Evolutionary conservation across 2,113 vertebrate genomes (phyloP).

Genomic region (Mohoua ochrocephala): DNA sequence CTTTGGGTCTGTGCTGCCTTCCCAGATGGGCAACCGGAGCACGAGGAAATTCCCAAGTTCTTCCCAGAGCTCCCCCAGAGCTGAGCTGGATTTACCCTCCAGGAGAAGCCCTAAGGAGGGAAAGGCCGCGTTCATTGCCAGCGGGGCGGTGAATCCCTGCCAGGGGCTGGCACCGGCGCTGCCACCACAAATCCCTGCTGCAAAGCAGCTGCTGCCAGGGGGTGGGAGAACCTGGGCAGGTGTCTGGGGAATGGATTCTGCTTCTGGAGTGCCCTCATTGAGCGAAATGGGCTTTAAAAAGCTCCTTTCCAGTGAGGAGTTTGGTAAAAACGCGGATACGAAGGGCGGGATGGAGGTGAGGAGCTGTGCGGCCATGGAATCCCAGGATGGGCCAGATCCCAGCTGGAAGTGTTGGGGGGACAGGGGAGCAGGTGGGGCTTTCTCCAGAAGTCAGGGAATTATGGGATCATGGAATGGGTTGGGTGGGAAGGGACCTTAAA

Average conservation of each 20-base stretch:
- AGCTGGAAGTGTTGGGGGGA: accelerated
- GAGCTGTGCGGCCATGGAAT: no score
- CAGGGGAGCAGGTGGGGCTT: accelerated
- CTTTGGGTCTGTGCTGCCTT: not conserved
- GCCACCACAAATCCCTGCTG: not conserved
- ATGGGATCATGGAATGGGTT: not conserved
- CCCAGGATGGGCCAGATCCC: not conserved
- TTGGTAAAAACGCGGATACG: not conserved
- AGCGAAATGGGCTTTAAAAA: not conserved
- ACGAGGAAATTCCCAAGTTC: not conserved
- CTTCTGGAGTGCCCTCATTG: not conserved
- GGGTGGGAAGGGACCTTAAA: not conserved
- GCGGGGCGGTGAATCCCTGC: not conserved
- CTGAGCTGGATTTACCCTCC: not conserved
- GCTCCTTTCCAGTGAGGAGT: not conserved
- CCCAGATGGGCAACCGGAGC: not conserved
- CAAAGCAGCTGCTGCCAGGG: not conserved
- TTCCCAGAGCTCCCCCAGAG: not conserved
- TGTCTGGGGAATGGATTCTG: not conserved
- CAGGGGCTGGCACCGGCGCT: not conserved
- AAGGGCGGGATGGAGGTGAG: not conserved
- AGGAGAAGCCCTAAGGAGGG: not conserved
- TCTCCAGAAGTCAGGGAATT: not conserved
- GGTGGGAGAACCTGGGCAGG: not conserved
- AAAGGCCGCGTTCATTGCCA: not conserved